These are phyloP conservation scores for Daboia siamensis DNA, from an alignment of 2,113 vertebrate genomes.

Conservation along the genomic window DNA sequence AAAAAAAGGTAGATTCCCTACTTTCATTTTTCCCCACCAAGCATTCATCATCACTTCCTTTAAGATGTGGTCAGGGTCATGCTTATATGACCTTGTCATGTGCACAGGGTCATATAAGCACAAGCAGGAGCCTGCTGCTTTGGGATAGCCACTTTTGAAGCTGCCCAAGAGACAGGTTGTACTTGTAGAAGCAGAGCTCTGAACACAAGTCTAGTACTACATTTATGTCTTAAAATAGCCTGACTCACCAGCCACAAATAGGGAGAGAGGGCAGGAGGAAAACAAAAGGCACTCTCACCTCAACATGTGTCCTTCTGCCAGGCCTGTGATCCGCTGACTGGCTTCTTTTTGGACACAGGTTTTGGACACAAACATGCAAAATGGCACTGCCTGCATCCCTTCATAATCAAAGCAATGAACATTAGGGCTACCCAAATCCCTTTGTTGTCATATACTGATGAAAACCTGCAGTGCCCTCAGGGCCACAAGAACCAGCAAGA, in stretches of 20 bases:
- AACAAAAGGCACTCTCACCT: not conserved
- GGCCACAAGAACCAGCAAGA: not conserved
- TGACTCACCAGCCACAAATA: not conserved
- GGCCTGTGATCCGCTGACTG: not conserved
- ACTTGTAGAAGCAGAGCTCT: not conserved
- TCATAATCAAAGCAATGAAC: not conserved
- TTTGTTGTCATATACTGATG: not conserved
- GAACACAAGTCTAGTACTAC: not conserved
- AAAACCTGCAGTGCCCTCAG: not conserved
- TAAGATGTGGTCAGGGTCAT: not conserved
- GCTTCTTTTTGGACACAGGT: not conserved
- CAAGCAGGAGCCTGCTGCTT: not conserved
- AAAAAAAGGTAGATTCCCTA: not conserved
- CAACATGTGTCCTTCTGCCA: not conserved
- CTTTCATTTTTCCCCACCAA: not conserved
- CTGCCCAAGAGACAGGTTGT: not conserved
- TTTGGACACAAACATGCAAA: not conserved
- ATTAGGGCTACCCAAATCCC: not conserved
- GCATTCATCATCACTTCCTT: not conserved
- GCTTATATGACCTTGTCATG: no score
- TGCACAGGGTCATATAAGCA: not conserved
- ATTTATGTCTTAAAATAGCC: not conserved
- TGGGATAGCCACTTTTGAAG: not conserved
- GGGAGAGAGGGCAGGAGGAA: not conserved
- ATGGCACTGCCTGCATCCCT: not conserved